Evolutionary conservation across 2,113 vertebrate species (phyloP).

Genomic region (Anhinga rufa): DNA sequence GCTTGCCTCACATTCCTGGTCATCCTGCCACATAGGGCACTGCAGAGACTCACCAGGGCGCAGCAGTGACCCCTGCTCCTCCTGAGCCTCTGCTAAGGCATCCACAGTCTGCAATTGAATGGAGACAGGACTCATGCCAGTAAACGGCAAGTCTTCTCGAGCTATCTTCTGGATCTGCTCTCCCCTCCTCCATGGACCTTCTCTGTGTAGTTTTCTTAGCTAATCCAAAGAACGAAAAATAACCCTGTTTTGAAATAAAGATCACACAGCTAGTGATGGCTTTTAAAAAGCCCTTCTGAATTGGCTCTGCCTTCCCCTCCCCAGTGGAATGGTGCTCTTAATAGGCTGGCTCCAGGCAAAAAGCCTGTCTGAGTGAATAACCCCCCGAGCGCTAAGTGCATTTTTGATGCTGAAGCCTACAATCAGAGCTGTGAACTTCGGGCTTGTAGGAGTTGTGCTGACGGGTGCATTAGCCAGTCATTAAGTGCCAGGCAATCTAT

Average conservation of each 20-base stretch:
- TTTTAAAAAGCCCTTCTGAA: slow-evolving; percentile 8
- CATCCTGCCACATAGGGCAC: neutral
- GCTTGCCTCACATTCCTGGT: neutral
- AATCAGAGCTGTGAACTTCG: slow-evolving; percentile 39
- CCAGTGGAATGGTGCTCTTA: neutral
- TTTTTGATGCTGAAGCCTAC: slow-evolving; percentile 39
- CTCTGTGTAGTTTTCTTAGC: neutral
- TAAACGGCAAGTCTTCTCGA: neutral
- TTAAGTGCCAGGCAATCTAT: neutral
- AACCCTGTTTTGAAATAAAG: slow-evolving; percentile 2
- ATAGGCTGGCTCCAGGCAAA: neutral
- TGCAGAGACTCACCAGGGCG: neutral
- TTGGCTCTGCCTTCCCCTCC: neutral
- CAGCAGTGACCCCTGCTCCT: neutral
- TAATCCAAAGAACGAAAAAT: slow-evolving; percentile 2
- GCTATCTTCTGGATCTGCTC: neutral
- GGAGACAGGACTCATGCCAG: neutral
- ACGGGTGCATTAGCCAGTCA: slow-evolving; percentile 21
- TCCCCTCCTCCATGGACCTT: neutral
- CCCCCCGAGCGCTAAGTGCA: neutral
- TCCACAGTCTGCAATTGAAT: neutral
- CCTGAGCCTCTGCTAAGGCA: neutral
- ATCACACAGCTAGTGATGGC: neutral
- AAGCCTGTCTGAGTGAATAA: neutral
- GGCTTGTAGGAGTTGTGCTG: neutral